Conservation (phyloP, 2,888 invertebrate genomes). For the Clunio marinus region DNA sequence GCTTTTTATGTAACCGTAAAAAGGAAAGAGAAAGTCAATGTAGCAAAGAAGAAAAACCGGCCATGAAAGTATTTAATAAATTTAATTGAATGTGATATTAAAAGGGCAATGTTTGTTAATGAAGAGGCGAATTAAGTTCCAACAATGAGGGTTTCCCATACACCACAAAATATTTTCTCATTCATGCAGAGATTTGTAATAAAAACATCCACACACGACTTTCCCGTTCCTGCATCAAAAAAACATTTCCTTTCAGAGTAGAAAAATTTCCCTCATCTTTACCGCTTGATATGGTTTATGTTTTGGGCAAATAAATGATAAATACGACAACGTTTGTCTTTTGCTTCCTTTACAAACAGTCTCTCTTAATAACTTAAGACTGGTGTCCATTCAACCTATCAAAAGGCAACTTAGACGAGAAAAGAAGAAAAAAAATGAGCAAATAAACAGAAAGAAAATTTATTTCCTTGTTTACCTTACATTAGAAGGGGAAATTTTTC, state of each 20-base stretch:
- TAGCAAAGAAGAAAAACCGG: background rate
- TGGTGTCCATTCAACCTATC: slow-evolving; percentile 24
- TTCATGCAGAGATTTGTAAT: slow-evolving; percentile 11
- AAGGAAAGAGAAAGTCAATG: background rate
- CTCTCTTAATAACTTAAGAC: slow-evolving; percentile 21
- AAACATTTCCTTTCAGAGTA: background rate
- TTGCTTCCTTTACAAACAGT: slow-evolving; percentile 2
- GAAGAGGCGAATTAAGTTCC: background rate
- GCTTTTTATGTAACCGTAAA: slow-evolving; percentile 7
- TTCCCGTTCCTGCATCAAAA: too few relatives aligned
- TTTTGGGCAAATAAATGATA: slow-evolving; percentile 14
- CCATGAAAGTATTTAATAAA: slow-evolving; percentile 24
- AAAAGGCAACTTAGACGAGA: slow-evolving; percentile 12
- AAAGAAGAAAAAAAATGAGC: slow-evolving; percentile 12
- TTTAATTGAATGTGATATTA: slow-evolving; percentile 36
- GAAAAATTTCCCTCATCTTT: background rate
- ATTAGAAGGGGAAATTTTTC: background rate
- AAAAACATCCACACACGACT: background rate
- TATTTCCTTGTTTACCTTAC: background rate
- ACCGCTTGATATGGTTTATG: slow-evolving; percentile 4
- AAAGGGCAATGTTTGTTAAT: slow-evolving; percentile 30
- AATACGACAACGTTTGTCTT: background rate
- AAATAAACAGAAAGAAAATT: slow-evolving; percentile 10
- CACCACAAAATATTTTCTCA: background rate
- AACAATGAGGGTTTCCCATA: slow-evolving; percentile 1